phyloP scores from a whole-genome alignment of 2,113 vertebrate species.

The Scartelaos histophorus region DNA sequence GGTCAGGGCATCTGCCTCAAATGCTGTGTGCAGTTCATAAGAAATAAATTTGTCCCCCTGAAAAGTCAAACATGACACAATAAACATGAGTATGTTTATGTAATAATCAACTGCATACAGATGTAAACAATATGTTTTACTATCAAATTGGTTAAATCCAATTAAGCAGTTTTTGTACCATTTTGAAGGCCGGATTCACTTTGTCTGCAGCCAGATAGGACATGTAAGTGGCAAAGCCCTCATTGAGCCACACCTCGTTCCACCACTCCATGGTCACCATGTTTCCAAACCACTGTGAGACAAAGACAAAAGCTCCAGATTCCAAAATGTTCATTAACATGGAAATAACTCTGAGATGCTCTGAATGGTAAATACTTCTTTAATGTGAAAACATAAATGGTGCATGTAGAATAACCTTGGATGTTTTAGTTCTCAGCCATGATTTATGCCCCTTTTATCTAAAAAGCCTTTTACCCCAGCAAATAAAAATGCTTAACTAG shows the following conservation, averaged over 20 bases:
- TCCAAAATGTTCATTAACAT: not conserved
- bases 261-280: conserved; percentile 93
- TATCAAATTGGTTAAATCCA: not conserved
- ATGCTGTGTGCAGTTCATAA: conserved; percentile 43
- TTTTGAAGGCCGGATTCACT: conserved; percentile 65
- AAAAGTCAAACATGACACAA: conserved; percentile 1
- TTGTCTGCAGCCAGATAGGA: conserved; percentile 76
- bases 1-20: conserved; percentile 65
- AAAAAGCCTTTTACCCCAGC: not conserved
- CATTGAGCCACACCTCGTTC: conserved; percentile 93
- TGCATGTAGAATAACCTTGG: not conserved
- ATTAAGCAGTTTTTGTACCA: conserved; percentile 64
- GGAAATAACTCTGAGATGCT: not conserved
- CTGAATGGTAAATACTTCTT: not conserved
- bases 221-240: conserved; percentile 89
- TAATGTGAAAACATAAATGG: not conserved
- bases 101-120: not conserved
- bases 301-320: not conserved
- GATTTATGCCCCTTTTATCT: not conserved
- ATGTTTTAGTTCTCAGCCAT: not conserved
- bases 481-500: not conserved
- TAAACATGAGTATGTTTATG: not conserved
- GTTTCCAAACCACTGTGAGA: conserved; percentile 92
- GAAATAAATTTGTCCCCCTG: conserved; percentile 58
- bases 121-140: not conserved